Conservation (phyloP, 1,140 invertebrate genomes). For the Drosophila insularis region DNA sequence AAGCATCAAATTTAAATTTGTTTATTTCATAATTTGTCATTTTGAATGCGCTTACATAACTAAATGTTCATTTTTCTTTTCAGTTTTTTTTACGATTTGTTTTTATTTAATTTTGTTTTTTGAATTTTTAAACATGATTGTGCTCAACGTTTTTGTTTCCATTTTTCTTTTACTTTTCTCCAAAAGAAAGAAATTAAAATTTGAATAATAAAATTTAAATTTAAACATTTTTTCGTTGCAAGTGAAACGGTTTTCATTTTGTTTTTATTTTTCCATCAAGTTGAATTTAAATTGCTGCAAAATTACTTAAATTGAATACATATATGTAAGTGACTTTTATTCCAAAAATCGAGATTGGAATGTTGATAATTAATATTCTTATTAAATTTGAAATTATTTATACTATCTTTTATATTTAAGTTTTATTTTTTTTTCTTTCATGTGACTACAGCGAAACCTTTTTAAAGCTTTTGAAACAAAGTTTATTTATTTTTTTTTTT, state of each 20-base stretch:
- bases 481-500: conserved; percentile 1
- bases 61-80: conserved; percentile 34
- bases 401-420: conserved; percentile 17
- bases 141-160: conserved; percentile 65
- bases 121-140: conserved; percentile 65
- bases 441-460: conserved; percentile 63
- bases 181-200: background rate
- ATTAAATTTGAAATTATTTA: conserved; percentile 30
- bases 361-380: conserved; percentile 8
- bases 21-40: conserved; percentile 40
- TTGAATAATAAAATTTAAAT: conserved; percentile 29
- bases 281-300: conserved; percentile 12
- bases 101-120: too few relatives aligned
- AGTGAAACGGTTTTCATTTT: conserved; percentile 33
- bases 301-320: conserved; percentile 24
- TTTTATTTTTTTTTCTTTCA: conserved; percentile 34
- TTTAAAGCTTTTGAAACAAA: conserved; percentile 58
- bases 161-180: conserved; percentile 7
- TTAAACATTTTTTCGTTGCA: conserved; percentile 31
- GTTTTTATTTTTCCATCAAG: background rate
- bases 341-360: background rate
- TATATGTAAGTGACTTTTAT: conserved; percentile 1
- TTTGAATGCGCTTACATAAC: conserved; percentile 50
- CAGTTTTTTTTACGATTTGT: conserved; percentile 31
- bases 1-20: conserved; percentile 41